Evolutionary conservation across 2,797 vertebrate genomes (phyloP).

Genomic region (Synanceia verrucosa): DNA sequence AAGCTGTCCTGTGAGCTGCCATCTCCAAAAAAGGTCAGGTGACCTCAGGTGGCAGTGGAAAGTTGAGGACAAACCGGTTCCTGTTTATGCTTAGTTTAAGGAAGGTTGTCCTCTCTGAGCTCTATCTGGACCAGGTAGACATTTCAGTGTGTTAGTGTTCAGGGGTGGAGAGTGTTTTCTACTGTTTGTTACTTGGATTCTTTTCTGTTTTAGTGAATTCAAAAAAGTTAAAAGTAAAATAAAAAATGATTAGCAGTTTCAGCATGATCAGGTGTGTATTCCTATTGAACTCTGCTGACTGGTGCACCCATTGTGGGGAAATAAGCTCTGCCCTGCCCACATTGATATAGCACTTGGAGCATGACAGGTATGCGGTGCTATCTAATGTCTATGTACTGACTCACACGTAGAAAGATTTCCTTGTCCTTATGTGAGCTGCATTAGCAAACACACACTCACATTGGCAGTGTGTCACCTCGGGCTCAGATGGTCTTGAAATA

Average conservation of each 20-base stretch:
- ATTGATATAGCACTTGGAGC: neutral
- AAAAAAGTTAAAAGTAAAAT: neutral
- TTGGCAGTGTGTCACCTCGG: neutral
- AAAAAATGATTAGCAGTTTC: neutral
- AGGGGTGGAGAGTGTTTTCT: neutral
- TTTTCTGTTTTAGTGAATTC: neutral
- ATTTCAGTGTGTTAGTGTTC: neutral
- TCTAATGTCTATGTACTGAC: neutral
- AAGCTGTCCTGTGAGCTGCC: neutral
- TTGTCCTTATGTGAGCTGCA: neutral
- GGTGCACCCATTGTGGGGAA: neutral
- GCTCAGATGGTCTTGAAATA: conserved; percentile 23
- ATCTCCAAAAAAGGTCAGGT: neutral
- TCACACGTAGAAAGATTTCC: neutral
- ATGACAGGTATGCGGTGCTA: neutral
- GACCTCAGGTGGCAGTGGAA: neutral
- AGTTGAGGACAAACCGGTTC: neutral
- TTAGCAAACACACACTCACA: neutral
- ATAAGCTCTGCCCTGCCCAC: neutral
- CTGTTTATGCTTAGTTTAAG: neutral
- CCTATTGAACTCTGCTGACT: neutral
- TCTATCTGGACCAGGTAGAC: neutral
- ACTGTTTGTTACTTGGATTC: neutral
- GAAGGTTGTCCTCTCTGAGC: neutral
- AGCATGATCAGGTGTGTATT: neutral